Base-by-base conservation (phyloP, 2,888 invertebrate genomes). In the Scaptomyza caliginosa region DNA sequence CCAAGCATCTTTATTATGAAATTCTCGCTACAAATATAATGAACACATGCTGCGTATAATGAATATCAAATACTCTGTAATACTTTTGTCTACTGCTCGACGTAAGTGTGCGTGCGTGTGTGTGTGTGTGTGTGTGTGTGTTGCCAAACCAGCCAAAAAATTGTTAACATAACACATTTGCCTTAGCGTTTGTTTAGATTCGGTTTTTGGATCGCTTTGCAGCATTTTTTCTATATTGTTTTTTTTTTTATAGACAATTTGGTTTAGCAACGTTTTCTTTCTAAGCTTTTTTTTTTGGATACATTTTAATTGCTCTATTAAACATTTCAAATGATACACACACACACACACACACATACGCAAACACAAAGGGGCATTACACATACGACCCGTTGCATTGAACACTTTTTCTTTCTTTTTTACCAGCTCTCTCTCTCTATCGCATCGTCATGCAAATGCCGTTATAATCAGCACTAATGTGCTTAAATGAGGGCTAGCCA, bases 391-490 rank as follows among this genome's bases (percentile, higher is more conserved):
- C 49, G 68, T 71, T 13, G 50, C 40, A 65, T 42, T 42, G 19
- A 48, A 28, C 8, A 11, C 26, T 6, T 11, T 42, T n/a, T 23
- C 23, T 28, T 34, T 46, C 42, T 38, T 24, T 43, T 13, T 3
- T 4, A 16, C 34, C 34, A 34, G 34, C 16, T 4, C 17, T 16
- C 28, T 6, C 28, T 2, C 4, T 8, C 19, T n/a, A 2, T n/a
- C 2, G n/a, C 38, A 26, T 32, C 64, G 70, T 70, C 74, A 75
- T 75, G 81, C 71, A 83, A 83, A 82, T 83, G 74, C 71, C 69
- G 52, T 83, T 86, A 86, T 82, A 82, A 83, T 82, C 77, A 74
- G 60, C 78, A 67, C 80, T 82, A 82, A 82, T 82, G 83, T 76
- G 86, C 83, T 82, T 82, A 86, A 86, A 73, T 65, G 51, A 62